phyloP scores from a whole-genome alignment of 2,888 invertebrate genomes.

The Odontocerum albicorne region DNA sequence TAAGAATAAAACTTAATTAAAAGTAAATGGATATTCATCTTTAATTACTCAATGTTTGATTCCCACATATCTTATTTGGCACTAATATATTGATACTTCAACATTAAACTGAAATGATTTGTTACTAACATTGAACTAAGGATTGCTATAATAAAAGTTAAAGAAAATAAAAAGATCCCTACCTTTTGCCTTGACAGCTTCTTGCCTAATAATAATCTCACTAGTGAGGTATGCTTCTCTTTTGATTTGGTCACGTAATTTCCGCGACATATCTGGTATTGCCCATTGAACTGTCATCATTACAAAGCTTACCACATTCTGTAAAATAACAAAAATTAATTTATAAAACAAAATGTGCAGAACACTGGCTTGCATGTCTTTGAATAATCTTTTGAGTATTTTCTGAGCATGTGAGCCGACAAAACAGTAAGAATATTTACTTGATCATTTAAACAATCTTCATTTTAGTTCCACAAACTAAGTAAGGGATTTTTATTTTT shows the following conservation, averaged over 20 bases:
- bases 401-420: too few species aligned
- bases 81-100: background rate
- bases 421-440: too few species aligned
- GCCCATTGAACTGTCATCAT: constrained; percentile 91
- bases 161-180: constrained; percentile 1
- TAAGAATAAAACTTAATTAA: too few species aligned
- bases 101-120: background rate
- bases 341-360: too few species aligned
- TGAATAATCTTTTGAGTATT: too few species aligned
- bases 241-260: constrained; percentile 82
- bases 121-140: background rate
- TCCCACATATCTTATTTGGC: background rate
- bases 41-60: too few species aligned
- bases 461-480: too few species aligned
- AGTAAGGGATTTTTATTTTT: too few species aligned
- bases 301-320: constrained; percentile 90
- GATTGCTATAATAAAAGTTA: background rate
- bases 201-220: constrained; percentile 84
- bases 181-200: constrained; percentile 50
- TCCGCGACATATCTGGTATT: constrained; percentile 88
- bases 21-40: too few species aligned
- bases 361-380: too few species aligned
- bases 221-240: constrained; percentile 89
- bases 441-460: too few species aligned
- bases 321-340: constrained; percentile 31